A percentile compares a stretch with the other conserved stretches of the same genome.
These are phyloP conservation scores for Atethmia centrago DNA, from an alignment of 2,888 invertebrate species.

Conservation along the genomic window DNA sequence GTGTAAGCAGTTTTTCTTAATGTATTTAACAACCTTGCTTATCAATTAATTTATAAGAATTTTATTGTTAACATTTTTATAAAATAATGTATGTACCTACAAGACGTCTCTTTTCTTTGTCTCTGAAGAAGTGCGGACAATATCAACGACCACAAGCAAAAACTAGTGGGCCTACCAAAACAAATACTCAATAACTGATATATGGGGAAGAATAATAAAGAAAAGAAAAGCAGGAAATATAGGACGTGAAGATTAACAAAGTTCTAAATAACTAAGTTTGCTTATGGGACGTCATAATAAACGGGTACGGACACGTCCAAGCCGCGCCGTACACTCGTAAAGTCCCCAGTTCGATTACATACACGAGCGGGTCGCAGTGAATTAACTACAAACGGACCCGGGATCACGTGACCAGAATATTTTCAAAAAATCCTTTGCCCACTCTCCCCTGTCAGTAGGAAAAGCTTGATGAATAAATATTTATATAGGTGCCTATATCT, in stretches of 20 bases:
- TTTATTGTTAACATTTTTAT: no score
- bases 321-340: constrained; percentile 77
- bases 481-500: constrained; percentile 26
- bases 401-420: constrained; percentile 79
- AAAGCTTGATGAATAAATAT: constrained; percentile 70
- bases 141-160: constrained; percentile 20
- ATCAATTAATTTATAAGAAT: not conserved
- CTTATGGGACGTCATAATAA: constrained; percentile 74
- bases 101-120: not conserved
- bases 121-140: constrained; percentile 6
- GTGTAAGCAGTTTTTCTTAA: not conserved
- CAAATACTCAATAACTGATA: constrained; percentile 61
- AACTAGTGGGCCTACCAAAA: constrained; percentile 38
- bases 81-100: not conserved
- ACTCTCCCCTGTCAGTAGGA: constrained; percentile 65
- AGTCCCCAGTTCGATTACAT: constrained; percentile 81
- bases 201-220: constrained; percentile 60
- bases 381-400: constrained; percentile 81
- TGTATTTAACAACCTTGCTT: not conserved
- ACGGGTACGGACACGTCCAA: constrained; percentile 74
- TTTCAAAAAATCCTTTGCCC: constrained; percentile 72
- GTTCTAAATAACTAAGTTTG: constrained; percentile 73
- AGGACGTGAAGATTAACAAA: constrained; percentile 68
- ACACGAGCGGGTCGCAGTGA: constrained; percentile 78
- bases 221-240: constrained; percentile 66